A percentile compares a stretch with the other conserved stretches of the same genome.
Conservation (phyloP, 1,140 invertebrate species). For the Zeugodacus cucurbitae region DNA sequence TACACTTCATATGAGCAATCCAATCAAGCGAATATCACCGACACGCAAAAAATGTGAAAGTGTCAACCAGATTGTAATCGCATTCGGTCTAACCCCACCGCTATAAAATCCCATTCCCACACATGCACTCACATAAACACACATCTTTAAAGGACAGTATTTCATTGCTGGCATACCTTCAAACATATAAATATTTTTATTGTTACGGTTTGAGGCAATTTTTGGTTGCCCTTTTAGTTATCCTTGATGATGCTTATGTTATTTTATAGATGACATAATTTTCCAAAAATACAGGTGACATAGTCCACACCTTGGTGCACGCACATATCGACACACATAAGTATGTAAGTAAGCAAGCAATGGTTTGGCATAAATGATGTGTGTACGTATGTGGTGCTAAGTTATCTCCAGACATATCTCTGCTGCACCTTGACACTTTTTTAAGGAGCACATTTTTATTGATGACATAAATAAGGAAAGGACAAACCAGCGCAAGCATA, state of each 20-base stretch:
- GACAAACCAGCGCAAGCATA: background rate
- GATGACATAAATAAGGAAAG: slow-evolving; percentile 28
- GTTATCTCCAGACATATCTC: background rate
- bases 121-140: background rate
- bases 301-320: background rate
- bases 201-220: background rate
- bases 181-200: background rate
- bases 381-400: background rate
- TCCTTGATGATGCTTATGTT: slow-evolving; percentile 3
- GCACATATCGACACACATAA: background rate
- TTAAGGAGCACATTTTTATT: slow-evolving; percentile 6
- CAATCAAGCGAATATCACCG: background rate
- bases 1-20: background rate
- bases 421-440: slow-evolving; percentile 16
- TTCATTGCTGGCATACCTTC: background rate
- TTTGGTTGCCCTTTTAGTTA: slow-evolving; percentile 1
- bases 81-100: background rate
- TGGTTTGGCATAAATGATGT: background rate
- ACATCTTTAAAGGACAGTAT: background rate
- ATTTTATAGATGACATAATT: slow-evolving; percentile 38
- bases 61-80: slow-evolving; percentile 32
- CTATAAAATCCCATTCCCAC: background rate
- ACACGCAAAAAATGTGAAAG: background rate
- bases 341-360: background rate
- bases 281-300: slow-evolving; percentile 13